Conservation (phyloP, 2,888 invertebrate species). For the Portevinia maculata region DNA sequence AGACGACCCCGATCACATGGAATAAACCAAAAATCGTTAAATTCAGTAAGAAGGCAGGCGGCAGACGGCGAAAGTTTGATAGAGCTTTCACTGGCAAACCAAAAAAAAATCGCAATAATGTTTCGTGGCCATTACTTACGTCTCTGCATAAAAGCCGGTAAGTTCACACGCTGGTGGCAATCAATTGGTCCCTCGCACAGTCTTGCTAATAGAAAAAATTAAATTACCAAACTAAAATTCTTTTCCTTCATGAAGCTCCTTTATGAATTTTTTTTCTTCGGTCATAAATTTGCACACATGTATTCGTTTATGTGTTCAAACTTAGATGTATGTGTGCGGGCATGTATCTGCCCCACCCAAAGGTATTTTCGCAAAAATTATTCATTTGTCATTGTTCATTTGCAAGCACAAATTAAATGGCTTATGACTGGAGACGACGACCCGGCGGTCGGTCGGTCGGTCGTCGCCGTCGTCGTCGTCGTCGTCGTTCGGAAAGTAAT, state of each 20-base stretch:
- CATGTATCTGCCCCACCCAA: conserved; percentile 72
- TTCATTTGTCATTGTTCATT: conserved; percentile 74
- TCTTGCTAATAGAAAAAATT: conserved; percentile 51
- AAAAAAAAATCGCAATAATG: conserved; percentile 28
- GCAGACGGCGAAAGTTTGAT: conserved; percentile 27
- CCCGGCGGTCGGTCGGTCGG: conserved; percentile 33
- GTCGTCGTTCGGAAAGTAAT: conserved; percentile 16
- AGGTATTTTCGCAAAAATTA: conserved; percentile 74
- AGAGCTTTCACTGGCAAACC: conserved; percentile 35
- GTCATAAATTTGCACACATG: conserved; percentile 21
- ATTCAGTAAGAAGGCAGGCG: conserved; percentile 13
- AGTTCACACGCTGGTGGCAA: conserved; percentile 30
- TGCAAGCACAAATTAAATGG: conserved; percentile 43
- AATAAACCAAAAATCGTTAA: conserved; percentile 60
- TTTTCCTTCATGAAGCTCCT: conserved; percentile 45
- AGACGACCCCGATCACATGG: conserved; percentile 73
- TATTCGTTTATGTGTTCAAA: conserved; percentile 10
- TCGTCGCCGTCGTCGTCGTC: too few relatives aligned
- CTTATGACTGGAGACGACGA: conserved; percentile 54
- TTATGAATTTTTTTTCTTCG: conserved; percentile 11
- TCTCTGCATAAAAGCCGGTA: conserved; percentile 36
- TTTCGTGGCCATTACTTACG: conserved; percentile 32
- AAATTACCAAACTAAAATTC: conserved; percentile 65
- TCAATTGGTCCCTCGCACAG: conserved; percentile 47
- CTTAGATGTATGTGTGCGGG: conserved; percentile 44